phyloP scores from a whole-genome alignment of 37 sponge, comb jelly and placozoan species.

The Dysidea cf. avara region DNA sequence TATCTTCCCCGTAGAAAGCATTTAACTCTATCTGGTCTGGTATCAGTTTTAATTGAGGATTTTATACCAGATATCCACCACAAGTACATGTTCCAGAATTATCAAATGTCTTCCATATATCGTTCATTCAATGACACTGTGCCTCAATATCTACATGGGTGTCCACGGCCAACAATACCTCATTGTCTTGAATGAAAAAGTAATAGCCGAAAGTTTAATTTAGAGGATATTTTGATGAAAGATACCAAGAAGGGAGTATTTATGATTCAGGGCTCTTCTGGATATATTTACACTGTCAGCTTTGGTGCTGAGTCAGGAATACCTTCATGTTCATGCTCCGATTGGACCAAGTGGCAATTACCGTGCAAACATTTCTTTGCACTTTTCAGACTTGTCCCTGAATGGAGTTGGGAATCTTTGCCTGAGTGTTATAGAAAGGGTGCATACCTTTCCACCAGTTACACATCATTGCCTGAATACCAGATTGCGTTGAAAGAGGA shows the following conservation, averaged over 20 bases:
- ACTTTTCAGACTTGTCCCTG: not conserved
- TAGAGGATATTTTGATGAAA: too few species aligned
- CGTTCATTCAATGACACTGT: conserved; percentile 11
- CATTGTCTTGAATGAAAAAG: too few species aligned
- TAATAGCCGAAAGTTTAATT: too few species aligned
- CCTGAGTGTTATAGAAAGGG: conserved; percentile 1
- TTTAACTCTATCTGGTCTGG: not conserved
- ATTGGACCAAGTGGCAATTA: conserved; percentile 3
- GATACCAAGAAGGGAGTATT: not conserved
- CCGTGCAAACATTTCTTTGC: conserved; percentile 25
- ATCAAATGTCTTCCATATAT: not conserved
- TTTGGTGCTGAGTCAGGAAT: conserved; percentile 7
- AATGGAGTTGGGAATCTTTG: conserved; percentile 5
- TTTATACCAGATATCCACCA: conserved; percentile 8
- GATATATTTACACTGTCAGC: not conserved
- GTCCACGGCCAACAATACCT: conserved; percentile 6
- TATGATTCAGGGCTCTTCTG: not conserved
- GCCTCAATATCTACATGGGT: conserved; percentile 9
- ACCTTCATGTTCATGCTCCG: conserved; percentile 9
- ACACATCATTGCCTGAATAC: too few species aligned
- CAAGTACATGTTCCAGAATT: not conserved
- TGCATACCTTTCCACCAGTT: too few species aligned
- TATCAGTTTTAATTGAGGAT: not conserved
- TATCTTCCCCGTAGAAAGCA: not conserved
- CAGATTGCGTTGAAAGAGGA: too few species aligned